Evolutionary conservation across 2,797 vertebrate species (phyloP).

Genomic region (Danio aesculapii): DNA sequence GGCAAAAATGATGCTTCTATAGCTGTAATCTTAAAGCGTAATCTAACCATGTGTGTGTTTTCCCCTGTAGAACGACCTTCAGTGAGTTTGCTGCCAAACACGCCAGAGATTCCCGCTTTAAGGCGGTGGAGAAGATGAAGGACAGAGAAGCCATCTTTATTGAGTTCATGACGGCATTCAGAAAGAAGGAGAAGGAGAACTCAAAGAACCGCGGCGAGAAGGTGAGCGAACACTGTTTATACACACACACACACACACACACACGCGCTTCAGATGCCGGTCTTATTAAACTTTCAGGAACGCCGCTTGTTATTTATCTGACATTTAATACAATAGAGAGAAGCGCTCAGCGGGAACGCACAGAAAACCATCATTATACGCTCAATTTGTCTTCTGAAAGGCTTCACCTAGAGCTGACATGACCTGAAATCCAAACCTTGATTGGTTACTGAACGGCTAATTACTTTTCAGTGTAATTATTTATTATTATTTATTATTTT

Average conservation of each 20-base stretch:
- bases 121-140: slow-evolving; percentile 99
- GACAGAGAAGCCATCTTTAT: slow-evolving; percentile 95
- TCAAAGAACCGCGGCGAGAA: slow-evolving; percentile 96
- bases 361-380: background rate
- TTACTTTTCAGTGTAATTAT: too few species aligned
- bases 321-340: slow-evolving; percentile 22
- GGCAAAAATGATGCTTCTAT: too few species aligned
- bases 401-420: too few species aligned
- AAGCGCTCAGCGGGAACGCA: background rate
- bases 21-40: background rate
- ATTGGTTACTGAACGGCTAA: too few species aligned
- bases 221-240: slow-evolving; percentile 72
- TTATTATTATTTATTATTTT: too few species aligned
- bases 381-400: too few species aligned
- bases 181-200: slow-evolving; percentile 97
- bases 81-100: slow-evolving; percentile 98
- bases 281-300: slow-evolving; percentile 1
- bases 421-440: too few species aligned
- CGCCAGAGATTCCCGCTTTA: slow-evolving; percentile 94
- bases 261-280: background rate
- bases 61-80: slow-evolving; percentile 89
- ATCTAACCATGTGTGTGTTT: background rate
- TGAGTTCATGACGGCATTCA: slow-evolving; percentile 92
- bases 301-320: slow-evolving; percentile 25
- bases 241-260: background rate